A percentile compares a stretch with the other conserved stretches of the same genome.
These are phyloP conservation scores for Athalia rosae DNA, from an alignment of 2,888 invertebrate genomes.

Conservation along the genomic window DNA sequence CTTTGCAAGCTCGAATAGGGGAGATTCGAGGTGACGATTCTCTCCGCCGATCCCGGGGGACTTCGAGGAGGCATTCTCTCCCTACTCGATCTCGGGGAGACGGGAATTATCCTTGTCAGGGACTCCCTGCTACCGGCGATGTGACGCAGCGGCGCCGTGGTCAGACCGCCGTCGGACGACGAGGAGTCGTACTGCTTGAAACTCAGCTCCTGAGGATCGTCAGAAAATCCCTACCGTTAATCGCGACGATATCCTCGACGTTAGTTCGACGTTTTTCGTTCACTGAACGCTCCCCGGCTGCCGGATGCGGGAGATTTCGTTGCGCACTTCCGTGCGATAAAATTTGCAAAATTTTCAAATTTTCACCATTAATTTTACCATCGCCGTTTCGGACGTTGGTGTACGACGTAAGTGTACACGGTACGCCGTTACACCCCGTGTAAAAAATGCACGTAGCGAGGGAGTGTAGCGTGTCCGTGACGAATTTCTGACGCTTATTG, in stretches of 20 bases:
- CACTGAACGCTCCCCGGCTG: no score
- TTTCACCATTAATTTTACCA: no score
- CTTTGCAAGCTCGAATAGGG: slow-evolving; percentile 71
- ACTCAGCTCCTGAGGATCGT: slow-evolving; percentile 67
- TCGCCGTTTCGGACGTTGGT: neutral
- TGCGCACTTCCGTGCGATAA: no score
- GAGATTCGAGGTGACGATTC: slow-evolving; percentile 66
- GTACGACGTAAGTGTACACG: neutral
- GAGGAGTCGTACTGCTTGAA: slow-evolving; percentile 71
- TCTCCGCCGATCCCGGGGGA: slow-evolving; percentile 68
- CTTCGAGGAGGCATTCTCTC: slow-evolving; percentile 68
- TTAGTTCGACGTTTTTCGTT: neutral
- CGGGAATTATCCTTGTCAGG: slow-evolving; percentile 67
- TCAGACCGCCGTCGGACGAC: slow-evolving; percentile 66
- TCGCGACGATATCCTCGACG: neutral
- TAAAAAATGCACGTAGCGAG: slow-evolving; percentile 22
- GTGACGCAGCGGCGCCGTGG: slow-evolving; percentile 65
- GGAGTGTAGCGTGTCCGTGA: slow-evolving; percentile 26
- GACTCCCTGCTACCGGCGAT: slow-evolving; percentile 70
- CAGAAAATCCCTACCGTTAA: neutral
- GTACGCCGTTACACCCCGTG: neutral
- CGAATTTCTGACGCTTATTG: slow-evolving; percentile 24
- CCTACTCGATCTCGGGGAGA: slow-evolving; percentile 66
- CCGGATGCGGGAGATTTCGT: no score
- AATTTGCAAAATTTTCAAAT: no score